Evolutionary conservation across 2,888 invertebrate species (phyloP), one percentile per base, ranked within the genome.

Genomic region (Eudemis profundana): DNA sequence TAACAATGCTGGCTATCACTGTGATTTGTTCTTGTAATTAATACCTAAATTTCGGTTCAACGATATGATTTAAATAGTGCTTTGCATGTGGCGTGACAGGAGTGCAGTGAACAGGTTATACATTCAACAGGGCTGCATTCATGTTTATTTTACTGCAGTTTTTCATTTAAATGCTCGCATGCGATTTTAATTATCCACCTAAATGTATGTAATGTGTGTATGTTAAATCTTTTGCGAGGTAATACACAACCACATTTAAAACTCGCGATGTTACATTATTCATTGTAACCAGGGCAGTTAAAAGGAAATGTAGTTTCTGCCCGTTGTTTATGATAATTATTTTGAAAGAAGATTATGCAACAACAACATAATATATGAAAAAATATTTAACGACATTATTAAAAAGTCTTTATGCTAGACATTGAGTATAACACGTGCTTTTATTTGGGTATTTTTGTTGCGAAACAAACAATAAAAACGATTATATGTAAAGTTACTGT

Each of bases 171-270:
- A 78, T 77, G 69, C 74, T 74, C 74, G 73, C 72, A 74, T 74
- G 75, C 70, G 72, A 74, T 79, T 79, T 82, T 84, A 83, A 83
- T 84, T 79, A 82, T 79, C 66, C 69, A 50, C 61, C 71, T 74
- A 74, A 78, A 76, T 68, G 71, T 72, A 44, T 56, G 29, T 56
- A 44, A 54, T 50, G 33, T 29, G 42, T 44, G 27, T 29, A 73
- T 66, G 68, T 67, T 74, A 74, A 71, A 73, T 72, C 74, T 74
- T 72, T 66, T 46, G 53, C 59, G 40, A 33, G n/a, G 7, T 23
- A 40, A 46, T 40, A 29, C n/a, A 47, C 17, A 38, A 21, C 5
- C 51, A 7, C 33, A 12, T 33, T 51, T 19, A 50, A 29, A 33
- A 15, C 10, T 5, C 21, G 7, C 33, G n/a, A 51, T 7, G 50